Evolutionary conservation across 2,113 vertebrate species (phyloP), one percentile per base, ranked within the genome.

Genomic region (Gasterosteus nipponicus): DNA sequence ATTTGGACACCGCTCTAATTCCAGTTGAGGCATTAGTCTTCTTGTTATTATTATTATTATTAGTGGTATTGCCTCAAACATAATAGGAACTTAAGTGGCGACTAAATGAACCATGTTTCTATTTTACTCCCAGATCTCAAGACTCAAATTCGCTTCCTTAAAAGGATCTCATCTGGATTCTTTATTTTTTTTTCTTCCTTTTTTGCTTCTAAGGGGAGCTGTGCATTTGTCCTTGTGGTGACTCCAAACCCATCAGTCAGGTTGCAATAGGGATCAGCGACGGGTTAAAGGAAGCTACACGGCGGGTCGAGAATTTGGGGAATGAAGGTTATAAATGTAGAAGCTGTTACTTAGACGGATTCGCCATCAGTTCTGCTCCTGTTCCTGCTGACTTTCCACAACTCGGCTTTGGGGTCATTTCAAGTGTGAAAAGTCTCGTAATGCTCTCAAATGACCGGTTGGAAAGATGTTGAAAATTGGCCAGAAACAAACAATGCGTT

Each of bases 111-210:
- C 72, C 5, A 59, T 51, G 10, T 77, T 73, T 71, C 63, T 58
- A 18, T 80, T 71, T 67, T 54, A 69, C 68, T 67, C 33, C 26
- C 60, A n/a, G 19, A 46, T 63, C 69, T 66, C 35, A 47, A 49
- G 53, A 44, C 66, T 22, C 58, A 53, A 61, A 56, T 14, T 47
- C 77, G 68, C 66, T 89, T 87, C 92, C 91, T 87, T 93, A 92
- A 90, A 93, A 91, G 90, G 91, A 80, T 57, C 39, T 77, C 73
- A 54, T 87, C 69, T 81, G 66, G 75, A 80, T 88, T 77, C 75
- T 57, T 64, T n/a, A 26, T 46, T 63, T 77, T 42, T 60, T 53
- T 57, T 9, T n/a, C n/a, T 47, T 53, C 53, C 51, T 57, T 87
- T 87, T 87, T 84, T 74, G 57, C 69, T 83, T 82, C 39, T 39